A percentile compares a stretch with the other conserved stretches of the same genome.
phyloP scores from a whole-genome alignment of 2,113 vertebrate species.

The Laterallus jamaicensis region DNA sequence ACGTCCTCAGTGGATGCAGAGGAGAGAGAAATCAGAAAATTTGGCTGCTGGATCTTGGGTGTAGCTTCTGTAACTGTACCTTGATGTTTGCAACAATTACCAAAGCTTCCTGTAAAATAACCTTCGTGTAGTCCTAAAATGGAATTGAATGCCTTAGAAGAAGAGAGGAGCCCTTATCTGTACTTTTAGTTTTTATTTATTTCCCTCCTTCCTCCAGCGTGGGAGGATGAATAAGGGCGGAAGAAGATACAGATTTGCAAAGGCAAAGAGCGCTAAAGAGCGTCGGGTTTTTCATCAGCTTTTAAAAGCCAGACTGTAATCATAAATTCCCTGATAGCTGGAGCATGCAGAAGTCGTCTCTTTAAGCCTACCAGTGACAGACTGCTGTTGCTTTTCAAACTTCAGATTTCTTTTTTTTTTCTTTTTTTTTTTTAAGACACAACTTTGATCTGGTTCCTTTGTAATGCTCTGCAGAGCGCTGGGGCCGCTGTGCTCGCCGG shows the following conservation, averaged over 20 bases:
- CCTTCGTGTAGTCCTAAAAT: not conserved
- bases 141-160: constrained; percentile 39
- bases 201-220: constrained; percentile 40
- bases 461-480: constrained; percentile 47
- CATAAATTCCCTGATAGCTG: constrained; percentile 67
- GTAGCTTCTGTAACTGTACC: constrained; percentile 16
- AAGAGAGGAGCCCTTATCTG: constrained; percentile 47
- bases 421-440: constrained; percentile 52
- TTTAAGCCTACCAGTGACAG: constrained; percentile 65
- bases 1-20: not conserved
- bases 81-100: constrained; percentile 16
- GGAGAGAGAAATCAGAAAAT: not conserved
- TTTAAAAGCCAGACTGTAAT: constrained; percentile 61
- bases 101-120: constrained; percentile 34
- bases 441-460: constrained; percentile 69
- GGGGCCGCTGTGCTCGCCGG: not conserved
- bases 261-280: constrained; percentile 51
- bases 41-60: not conserved
- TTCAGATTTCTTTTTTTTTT: constrained; percentile 60
- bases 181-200: constrained; percentile 63
- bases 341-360: constrained; percentile 56
- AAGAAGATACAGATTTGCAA: constrained; percentile 58
- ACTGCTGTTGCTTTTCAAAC: constrained; percentile 70
- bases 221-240: constrained; percentile 31
- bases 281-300: not conserved